Evolutionary conservation across 2,113 vertebrate genomes (phyloP).

Genomic region (Falcunculus frontatus): DNA sequence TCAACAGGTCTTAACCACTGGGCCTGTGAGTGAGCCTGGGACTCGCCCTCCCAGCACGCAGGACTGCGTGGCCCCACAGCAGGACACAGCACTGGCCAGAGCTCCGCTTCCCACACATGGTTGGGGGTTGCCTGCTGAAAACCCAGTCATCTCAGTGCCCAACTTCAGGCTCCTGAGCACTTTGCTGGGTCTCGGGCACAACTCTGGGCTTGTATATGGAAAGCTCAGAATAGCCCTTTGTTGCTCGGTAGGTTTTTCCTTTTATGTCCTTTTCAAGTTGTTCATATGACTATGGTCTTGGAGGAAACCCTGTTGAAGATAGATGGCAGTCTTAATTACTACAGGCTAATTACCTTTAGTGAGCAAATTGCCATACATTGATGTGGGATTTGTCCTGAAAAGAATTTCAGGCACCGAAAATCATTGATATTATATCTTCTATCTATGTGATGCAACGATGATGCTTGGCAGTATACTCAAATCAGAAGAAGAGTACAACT

Average conservation of each 20-base stretch:
- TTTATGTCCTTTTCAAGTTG: neutral
- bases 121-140: neutral
- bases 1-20: neutral
- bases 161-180: neutral
- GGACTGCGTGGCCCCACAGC: neutral
- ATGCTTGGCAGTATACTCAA: neutral
- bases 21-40: accelerated
- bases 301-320: neutral
- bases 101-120: neutral
- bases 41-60: accelerated
- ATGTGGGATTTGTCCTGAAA: neutral
- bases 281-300: neutral
- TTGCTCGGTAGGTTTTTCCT: neutral
- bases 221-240: neutral
- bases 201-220: neutral
- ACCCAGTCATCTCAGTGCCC: neutral
- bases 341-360: conserved; percentile 6
- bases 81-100: neutral
- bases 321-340: neutral
- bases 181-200: neutral
- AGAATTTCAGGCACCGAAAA: neutral
- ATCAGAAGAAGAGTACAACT: neutral
- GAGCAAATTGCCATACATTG: neutral
- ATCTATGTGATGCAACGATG: neutral
- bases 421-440: neutral